These are phyloP conservation scores for Mnemiopsis leidyi DNA, from an alignment of 37 sponge, comb jelly and placozoan species.

Conservation along the genomic window DNA sequence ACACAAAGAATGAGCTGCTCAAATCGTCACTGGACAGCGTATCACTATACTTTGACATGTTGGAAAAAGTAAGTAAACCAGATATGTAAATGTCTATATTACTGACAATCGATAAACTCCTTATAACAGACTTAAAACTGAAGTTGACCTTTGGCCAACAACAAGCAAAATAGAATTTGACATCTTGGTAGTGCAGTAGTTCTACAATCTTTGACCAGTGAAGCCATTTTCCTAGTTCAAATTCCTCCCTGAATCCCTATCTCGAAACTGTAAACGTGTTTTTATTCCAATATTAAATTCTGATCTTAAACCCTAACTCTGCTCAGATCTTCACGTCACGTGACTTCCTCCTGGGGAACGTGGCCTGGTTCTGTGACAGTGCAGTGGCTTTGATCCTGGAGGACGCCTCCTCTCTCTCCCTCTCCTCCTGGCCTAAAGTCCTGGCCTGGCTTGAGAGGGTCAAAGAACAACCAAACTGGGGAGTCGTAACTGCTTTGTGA, in stretches of 20 bases:
- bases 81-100: too few species aligned
- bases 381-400: slow-evolving; percentile 47
- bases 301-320: too few species aligned
- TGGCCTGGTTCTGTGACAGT: slow-evolving; percentile 65
- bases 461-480: slow-evolving; percentile 22
- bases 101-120: too few species aligned
- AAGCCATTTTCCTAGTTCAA: too few species aligned
- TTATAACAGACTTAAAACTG: too few species aligned
- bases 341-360: slow-evolving; percentile 21
- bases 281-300: too few species aligned
- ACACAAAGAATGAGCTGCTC: neutral
- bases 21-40: slow-evolving; percentile 35
- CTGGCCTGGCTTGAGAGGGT: slow-evolving; percentile 10
- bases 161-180: too few species aligned
- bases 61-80: slow-evolving; percentile 44
- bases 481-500: neutral
- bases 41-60: slow-evolving; percentile 54
- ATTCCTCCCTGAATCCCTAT: too few species aligned
- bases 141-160: too few species aligned
- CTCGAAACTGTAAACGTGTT: too few species aligned
- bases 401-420: neutral
- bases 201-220: too few species aligned
- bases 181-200: too few species aligned
- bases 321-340: slow-evolving; percentile 21
- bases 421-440: slow-evolving; percentile 13